Percentiles rank a stretch among this genome's conserved stretches.
Evolutionary conservation across 2,888 invertebrate species (phyloP).

Genomic region (Scaptomyza flava): DNA sequence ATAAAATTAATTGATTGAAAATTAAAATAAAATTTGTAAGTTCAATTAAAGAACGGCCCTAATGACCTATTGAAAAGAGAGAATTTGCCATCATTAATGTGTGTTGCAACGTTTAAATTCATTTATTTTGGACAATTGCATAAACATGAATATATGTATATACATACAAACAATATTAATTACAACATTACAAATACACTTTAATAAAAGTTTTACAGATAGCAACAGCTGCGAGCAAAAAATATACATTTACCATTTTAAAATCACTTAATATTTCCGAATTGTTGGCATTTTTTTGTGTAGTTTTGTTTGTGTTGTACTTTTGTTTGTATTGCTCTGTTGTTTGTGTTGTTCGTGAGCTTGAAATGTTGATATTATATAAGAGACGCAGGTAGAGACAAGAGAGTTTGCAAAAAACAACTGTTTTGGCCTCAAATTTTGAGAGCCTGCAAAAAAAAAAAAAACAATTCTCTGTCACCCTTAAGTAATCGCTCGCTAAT

Average conservation of each 20-base stretch:
- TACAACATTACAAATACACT: conserved; percentile 66
- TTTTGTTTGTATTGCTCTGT: background rate
- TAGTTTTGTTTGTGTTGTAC: background rate
- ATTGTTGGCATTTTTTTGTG: conserved; percentile 1
- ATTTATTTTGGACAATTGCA: conserved; percentile 42
- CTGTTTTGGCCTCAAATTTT: background rate
- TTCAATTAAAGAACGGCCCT: background rate
- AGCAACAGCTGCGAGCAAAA: conserved; percentile 51
- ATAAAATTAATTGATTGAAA: conserved; percentile 22
- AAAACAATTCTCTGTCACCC: background rate
- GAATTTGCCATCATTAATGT: background rate
- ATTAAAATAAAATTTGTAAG: conserved; percentile 30
- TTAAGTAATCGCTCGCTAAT: background rate
- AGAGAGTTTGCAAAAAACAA: background rate
- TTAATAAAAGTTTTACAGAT: conserved; percentile 39
- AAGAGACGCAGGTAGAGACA: background rate
- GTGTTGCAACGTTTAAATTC: conserved; percentile 3
- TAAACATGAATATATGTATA: conserved; percentile 23
- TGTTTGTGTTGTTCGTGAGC: background rate
- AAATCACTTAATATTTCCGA: background rate
- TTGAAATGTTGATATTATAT: conserved; percentile 5
- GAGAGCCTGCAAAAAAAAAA: conserved; percentile 5
- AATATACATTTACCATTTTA: conserved; percentile 16
- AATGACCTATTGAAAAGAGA: background rate
- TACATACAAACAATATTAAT: conserved; percentile 51